Base-by-base conservation (phyloP, 2,113 vertebrate genomes). In the Dermatemys mawii region DNA sequence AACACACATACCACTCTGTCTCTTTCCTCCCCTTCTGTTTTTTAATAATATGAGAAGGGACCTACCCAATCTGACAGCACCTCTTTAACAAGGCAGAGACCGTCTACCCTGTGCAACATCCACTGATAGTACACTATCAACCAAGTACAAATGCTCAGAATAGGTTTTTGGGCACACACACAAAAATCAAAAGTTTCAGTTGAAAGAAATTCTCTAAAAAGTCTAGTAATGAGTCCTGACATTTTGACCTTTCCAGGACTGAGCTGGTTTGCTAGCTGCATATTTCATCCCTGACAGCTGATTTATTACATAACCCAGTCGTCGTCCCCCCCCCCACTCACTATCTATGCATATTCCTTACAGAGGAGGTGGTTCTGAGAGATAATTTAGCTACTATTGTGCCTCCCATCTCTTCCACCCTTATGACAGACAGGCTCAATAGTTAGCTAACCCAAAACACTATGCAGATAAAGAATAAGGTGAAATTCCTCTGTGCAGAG, bases 91-190 rank as follows among this genome's bases (percentile, higher is more conserved):
- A 51, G 70, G 92, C 5, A 75, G 49, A 55, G 46, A 73, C 11
- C 83, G 35, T 78, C 94, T 91, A 78, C 21, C 70, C 55, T 46
- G 29, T 89, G 88, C 54, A 80, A 75, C 57, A 84, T 75, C 78
- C 91, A 27, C 38, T 78, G 22, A 94, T 54, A 78, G 86, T 86
- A 67, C 87, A 50, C 10, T 91, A 63, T 86, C 96, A 96, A 96
- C 70, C 81, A 55, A 87, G 81, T 93, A 87, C 73, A 90, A 89
- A 90, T 87, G 26, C 60, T 88, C 14, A 26, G 44, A 90, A 13
- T 7, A 90, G 11, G 87, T 49, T 94, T 86, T 35, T 87, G 79
- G 51, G 63, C 44, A 51, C 50, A 49, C 75, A 84, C 93, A 83
- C 49, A 86, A 90, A 53, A 84, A 84, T 29, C 44, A 91, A 83